Percentiles rank a stretch among this genome's conserved stretches.
phyloP scores from a whole-genome alignment of 2,888 invertebrate genomes.

The Mythimna loreyi region DNA sequence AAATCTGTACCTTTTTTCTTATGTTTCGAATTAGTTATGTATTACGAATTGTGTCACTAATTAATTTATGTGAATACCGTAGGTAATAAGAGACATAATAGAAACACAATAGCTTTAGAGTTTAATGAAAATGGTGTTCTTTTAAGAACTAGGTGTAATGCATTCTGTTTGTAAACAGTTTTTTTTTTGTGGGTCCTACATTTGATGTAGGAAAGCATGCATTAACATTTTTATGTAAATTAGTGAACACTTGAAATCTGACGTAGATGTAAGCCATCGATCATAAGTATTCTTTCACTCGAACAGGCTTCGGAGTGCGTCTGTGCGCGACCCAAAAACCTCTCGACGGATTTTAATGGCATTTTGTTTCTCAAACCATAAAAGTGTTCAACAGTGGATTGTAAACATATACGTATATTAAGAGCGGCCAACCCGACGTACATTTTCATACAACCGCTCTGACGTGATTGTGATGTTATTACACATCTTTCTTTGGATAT shows the following conservation, averaged over 20 bases:
- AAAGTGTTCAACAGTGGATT: conserved; percentile 33
- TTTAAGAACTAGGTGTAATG: background rate
- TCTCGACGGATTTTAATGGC: conserved; percentile 44
- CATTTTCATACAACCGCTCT: too few species aligned
- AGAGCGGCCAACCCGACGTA: too few species aligned
- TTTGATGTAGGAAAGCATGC: background rate
- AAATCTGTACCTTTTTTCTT: conserved; percentile 15
- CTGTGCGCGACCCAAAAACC: conserved; percentile 34
- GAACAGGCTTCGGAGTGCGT: background rate
- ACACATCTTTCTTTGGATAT: too few species aligned
- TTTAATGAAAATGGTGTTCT: background rate
- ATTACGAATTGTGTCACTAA: background rate
- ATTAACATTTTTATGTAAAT: conserved; percentile 25
- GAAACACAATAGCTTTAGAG: too few species aligned
- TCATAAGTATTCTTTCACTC: conserved; percentile 27
- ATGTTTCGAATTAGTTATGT: too few species aligned
- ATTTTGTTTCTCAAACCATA: conserved; percentile 36
- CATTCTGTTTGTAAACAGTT: conserved; percentile 15
- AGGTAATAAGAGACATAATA: too few species aligned
- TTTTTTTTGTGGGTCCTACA: background rate
- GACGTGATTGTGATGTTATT: too few species aligned
- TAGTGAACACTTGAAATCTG: conserved; percentile 8
- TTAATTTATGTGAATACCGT: background rate
- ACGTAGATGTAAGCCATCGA: conserved; percentile 29
- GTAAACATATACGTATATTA: conserved; percentile 40